Conservation (phyloP, 1,140 invertebrate genomes). For the Drosophila busckii region DNA sequence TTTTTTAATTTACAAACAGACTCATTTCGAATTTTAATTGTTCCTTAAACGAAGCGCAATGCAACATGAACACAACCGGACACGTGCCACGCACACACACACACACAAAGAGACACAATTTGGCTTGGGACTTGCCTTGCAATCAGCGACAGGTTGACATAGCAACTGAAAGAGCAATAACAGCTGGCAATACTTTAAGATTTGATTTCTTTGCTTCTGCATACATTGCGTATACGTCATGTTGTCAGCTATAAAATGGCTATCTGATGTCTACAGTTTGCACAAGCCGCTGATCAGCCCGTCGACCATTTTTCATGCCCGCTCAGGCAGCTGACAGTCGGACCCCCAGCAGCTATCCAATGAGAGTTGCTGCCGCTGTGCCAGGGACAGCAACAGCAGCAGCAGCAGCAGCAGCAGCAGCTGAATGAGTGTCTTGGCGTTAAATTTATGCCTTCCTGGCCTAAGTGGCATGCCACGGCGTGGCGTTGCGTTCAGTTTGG, state of each 20-base stretch:
- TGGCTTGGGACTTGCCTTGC: slow-evolving; percentile 3
- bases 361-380: slow-evolving; percentile 13
- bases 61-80: slow-evolving; percentile 1
- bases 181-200: too few relatives aligned
- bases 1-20: slow-evolving; percentile 70
- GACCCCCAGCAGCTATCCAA: slow-evolving; percentile 16
- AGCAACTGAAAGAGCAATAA: too few relatives aligned
- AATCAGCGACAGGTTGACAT: slow-evolving; percentile 24
- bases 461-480: slow-evolving; percentile 65
- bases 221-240: too few relatives aligned
- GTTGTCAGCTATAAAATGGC: too few relatives aligned
- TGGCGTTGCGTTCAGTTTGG: slow-evolving; percentile 38
- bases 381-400: slow-evolving; percentile 10
- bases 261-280: too few relatives aligned
- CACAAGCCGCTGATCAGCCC: too few relatives aligned
- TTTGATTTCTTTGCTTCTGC: too few relatives aligned
- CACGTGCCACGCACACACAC: neutral
- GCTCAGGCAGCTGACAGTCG: slow-evolving; percentile 17
- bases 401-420: neutral
- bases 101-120: neutral
- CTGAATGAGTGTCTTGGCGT: slow-evolving; percentile 48
- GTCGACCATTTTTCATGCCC: slow-evolving; percentile 58
- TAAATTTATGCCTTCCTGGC: slow-evolving; percentile 73
- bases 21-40: slow-evolving; percentile 64
- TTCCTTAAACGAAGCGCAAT: slow-evolving; percentile 57